Percentiles rank a stretch among this genome's conserved stretches.
phyloP scores from a whole-genome alignment of 2,888 invertebrate genomes.

The Drosophila nr. fundita region DNA sequence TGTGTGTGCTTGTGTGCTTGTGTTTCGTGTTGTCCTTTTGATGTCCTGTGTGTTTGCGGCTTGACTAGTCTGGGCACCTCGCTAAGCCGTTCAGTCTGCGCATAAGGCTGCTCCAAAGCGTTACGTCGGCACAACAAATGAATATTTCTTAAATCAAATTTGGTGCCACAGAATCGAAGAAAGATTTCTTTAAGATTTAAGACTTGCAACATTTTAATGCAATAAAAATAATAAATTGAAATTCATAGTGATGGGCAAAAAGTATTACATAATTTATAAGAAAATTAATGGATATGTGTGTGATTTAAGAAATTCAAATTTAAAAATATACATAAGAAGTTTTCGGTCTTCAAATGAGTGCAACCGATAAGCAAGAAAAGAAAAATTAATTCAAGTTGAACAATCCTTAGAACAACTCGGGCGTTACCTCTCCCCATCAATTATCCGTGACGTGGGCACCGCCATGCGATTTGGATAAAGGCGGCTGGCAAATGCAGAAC shows the following conservation, averaged over 20 bases:
- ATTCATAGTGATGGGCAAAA: conserved; percentile 19
- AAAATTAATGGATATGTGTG: conserved; percentile 9
- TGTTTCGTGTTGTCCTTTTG: conserved; percentile 64
- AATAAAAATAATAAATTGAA: background rate
- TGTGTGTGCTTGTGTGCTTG: conserved; percentile 38
- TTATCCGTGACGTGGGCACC: conserved; percentile 85
- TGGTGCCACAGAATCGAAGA: background rate
- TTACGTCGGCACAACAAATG: conserved; percentile 55
- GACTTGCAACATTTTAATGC: conserved; percentile 2
- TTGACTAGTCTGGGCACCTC: conserved; percentile 64
- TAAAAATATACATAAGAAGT: background rate
- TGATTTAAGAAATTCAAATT: background rate
- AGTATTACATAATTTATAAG: conserved; percentile 19
- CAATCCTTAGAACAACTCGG: conserved; percentile 73
- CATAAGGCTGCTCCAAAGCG: conserved; percentile 80
- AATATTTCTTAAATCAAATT: conserved; percentile 7
- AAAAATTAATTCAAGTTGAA: conserved; percentile 31
- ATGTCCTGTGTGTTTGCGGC: conserved; percentile 58
- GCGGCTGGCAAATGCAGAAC: conserved; percentile 80
- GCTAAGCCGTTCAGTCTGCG: conserved; percentile 83
- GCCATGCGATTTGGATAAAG: conserved; percentile 80
- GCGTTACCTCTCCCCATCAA: conserved; percentile 83
- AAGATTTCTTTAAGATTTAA: conserved; percentile 10
- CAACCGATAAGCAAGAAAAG: conserved; percentile 1
- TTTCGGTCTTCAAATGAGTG: background rate